phyloP scores from a whole-genome alignment of 35 echinoderm and acorn worm species.

The Ophioderma brevispina region DNA sequence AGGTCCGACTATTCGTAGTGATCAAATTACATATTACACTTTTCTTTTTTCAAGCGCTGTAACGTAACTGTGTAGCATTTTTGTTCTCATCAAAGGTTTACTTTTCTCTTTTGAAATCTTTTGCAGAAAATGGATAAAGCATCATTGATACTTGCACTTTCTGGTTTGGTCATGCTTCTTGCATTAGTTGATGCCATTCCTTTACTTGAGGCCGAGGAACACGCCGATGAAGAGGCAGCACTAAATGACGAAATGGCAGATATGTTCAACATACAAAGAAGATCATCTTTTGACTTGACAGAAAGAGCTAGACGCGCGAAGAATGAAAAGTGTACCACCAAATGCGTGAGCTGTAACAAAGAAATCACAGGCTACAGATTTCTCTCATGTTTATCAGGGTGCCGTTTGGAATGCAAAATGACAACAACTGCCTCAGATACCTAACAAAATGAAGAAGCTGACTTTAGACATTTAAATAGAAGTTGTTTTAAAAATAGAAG shows the following conservation, averaged over 20 bases:
- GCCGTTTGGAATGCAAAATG: not conserved
- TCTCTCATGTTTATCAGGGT: not conserved
- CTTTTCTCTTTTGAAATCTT: not conserved
- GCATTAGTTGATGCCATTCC: not conserved
- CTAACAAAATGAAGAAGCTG: not conserved
- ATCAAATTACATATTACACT: too few relatives aligned
- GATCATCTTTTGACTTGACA: not conserved
- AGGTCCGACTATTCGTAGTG: too few relatives aligned
- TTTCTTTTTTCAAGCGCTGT: too few relatives aligned
- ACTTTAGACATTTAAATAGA: not conserved
- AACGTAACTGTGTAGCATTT: too few relatives aligned
- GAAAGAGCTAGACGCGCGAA: constrained; percentile 2
- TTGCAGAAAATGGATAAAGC: not conserved
- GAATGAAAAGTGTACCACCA: not conserved
- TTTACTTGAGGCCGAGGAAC: not conserved
- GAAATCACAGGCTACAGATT: not conserved
- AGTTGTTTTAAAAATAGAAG: too few relatives aligned
- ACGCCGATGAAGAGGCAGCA: not conserved
- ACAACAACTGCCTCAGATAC: not conserved
- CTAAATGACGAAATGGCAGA: not conserved
- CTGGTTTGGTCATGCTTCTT: not conserved
- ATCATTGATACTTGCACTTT: not conserved
- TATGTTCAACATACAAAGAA: not conserved
- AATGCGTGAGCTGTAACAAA: not conserved
- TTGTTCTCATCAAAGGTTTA: too few relatives aligned